Conservation (phyloP, 2,888 invertebrate genomes). For the Drosophila anomalipes region DNA sequence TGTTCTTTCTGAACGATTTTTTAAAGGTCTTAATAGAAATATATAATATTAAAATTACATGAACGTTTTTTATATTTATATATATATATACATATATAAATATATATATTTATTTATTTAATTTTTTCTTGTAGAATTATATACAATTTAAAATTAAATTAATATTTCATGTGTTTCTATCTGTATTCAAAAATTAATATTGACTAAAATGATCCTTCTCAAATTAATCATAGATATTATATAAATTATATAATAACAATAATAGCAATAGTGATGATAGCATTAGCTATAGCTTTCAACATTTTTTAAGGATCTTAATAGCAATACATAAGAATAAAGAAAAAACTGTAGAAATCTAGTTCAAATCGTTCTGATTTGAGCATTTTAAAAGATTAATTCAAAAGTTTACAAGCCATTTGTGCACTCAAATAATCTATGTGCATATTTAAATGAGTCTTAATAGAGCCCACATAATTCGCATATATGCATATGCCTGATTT, state of each 20-base stretch:
- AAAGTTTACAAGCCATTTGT: background rate
- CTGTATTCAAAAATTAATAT: background rate
- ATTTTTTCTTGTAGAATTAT: too few species aligned
- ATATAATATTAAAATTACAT: background rate
- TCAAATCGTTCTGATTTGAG: background rate
- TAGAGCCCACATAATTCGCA: slow-evolving; percentile 17
- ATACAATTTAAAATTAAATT: background rate
- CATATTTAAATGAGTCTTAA: slow-evolving; percentile 12
- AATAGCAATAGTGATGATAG: background rate
- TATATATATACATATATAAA: too few species aligned
- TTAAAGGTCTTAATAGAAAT: accelerated
- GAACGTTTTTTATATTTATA: background rate
- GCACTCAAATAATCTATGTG: background rate
- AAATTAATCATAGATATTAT: too few species aligned
- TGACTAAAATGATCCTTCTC: background rate
- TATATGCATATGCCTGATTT: slow-evolving; percentile 8
- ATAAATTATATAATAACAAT: background rate
- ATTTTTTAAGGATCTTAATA: accelerated
- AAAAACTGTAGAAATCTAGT: background rate
- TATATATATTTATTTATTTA: too few species aligned
- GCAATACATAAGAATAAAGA: background rate
- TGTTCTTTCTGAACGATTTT: background rate
- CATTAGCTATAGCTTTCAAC: background rate
- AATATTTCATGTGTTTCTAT: background rate
- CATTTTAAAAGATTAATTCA: background rate